Evolutionary conservation across 2,113 vertebrate genomes (phyloP), one percentile per base, ranked within the genome.

Genomic region (Passer domesticus): DNA sequence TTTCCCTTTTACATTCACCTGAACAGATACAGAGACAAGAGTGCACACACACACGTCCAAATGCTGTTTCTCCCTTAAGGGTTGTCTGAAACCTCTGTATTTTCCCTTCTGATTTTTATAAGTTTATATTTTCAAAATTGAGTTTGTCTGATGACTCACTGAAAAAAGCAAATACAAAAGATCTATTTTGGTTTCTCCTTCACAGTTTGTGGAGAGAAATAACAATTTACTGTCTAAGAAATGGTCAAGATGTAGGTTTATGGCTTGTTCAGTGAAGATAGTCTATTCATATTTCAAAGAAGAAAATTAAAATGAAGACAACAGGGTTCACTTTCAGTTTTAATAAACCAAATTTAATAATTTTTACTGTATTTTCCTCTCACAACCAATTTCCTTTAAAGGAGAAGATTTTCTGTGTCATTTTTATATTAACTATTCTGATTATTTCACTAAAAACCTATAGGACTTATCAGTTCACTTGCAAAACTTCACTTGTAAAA

Each of bases 21-120:
- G 18, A 63, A 63, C 15, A 80, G 5, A 49, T 11, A 47, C 6
- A 43, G 6, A 28, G 8, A 44, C 7, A 39, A 4, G 5, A 9
- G 10, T 1, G 5, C 20, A 33, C 11, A 9, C 2, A 9, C 8
- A 27, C 18, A 35, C 6, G 2, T 9, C n/a, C 6, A 22, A 11
- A 63, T 13, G 1, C 16, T 43, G 11, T 17, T 47, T 62, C 12
- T 68, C 5, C 9, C 14, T 21, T 59, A 33, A 64, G 60, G n/a
- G 12, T 8, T 92, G 44, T 13, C 73, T 87, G 23, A 83, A 88
- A 55, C 15, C 16, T 12, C 16, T 63, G 1, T 47, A 11, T 79
- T 47, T 92, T 79, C 37, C 13, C 7, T 33, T 33, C 2, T 44
- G 19, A 24, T 28, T 70, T 70, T 70, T 92, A 28, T 75, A 27